phyloP scores from a whole-genome alignment of 2,113 vertebrate genomes.

The Cephalopholis sonnerati region DNA sequence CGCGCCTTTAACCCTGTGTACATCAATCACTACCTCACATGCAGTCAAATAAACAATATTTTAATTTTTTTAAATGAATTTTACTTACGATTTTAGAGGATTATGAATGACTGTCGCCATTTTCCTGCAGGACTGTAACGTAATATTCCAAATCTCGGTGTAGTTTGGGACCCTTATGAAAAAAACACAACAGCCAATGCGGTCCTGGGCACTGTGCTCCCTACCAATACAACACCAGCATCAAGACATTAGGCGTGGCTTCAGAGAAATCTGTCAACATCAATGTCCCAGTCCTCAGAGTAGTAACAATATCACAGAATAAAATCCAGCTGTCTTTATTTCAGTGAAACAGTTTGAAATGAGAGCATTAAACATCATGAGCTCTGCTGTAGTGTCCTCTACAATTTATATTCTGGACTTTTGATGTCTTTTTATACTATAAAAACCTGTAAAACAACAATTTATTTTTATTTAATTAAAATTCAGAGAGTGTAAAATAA shows the following conservation, averaged over 20 bases:
- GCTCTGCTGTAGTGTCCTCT: background rate
- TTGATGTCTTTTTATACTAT: background rate
- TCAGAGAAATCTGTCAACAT: slow-evolving; percentile 92
- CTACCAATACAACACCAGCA: slow-evolving; percentile 85
- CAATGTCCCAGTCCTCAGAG: slow-evolving; percentile 70
- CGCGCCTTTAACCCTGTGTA: background rate
- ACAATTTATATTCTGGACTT: background rate
- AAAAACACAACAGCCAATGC: slow-evolving; percentile 88
- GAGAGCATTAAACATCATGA: background rate
- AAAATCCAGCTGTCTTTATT: slow-evolving; percentile 9
- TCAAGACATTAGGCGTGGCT: slow-evolving; percentile 85
- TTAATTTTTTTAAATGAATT: slow-evolving; percentile 4
- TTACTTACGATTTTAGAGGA: slow-evolving; percentile 99
- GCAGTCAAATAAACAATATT: background rate
- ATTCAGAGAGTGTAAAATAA: fast-evolving
- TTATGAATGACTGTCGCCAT: slow-evolving; percentile 99
- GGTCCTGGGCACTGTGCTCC: slow-evolving; percentile 83
- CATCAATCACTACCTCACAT: background rate
- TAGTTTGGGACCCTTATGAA: slow-evolving; percentile 83
- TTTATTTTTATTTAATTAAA: background rate
- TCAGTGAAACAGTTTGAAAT: background rate
- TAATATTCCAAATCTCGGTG: slow-evolving; percentile 95
- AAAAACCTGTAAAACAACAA: background rate
- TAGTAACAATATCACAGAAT: slow-evolving; percentile 39
- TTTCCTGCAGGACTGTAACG: slow-evolving; percentile 96